A percentile compares a stretch with the other conserved stretches of the same genome.
Conservation (phyloP, 2,888 invertebrate species). For the Trissoscelio sp. region DNA sequence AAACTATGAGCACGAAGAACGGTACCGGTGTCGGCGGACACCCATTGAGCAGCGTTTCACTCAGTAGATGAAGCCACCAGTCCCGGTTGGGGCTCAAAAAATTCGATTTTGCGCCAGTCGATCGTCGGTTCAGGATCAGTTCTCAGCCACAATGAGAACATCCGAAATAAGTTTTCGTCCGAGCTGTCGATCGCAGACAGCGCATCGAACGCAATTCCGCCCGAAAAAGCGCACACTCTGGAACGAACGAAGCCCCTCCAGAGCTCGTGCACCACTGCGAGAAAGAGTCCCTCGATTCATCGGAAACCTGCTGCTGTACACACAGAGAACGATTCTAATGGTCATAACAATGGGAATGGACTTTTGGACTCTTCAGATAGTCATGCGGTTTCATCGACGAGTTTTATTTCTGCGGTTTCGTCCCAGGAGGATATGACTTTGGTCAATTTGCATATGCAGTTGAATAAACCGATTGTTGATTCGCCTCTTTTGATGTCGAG, state of each 20-base stretch:
- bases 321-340: slow-evolving; percentile 72
- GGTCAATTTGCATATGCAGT: slow-evolving; percentile 97
- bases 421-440: slow-evolving; percentile 96
- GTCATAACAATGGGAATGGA: slow-evolving; percentile 74
- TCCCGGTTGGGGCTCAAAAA: slow-evolving; percentile 86
- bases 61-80: no score
- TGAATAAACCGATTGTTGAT: slow-evolving; percentile 95
- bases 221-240: slow-evolving; percentile 81
- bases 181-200: slow-evolving; percentile 85
- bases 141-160: slow-evolving; percentile 81
- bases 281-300: slow-evolving; percentile 75
- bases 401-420: slow-evolving; percentile 95
- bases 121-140: slow-evolving; percentile 86
- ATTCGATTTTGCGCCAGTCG: slow-evolving; percentile 88
- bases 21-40: no score
- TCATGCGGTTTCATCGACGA: slow-evolving; percentile 92
- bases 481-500: slow-evolving; percentile 97
- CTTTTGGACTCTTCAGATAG: slow-evolving; percentile 88
- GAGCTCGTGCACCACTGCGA: slow-evolving; percentile 58
- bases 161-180: slow-evolving; percentile 85
- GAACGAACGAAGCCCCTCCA: slow-evolving; percentile 79
- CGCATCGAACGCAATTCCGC: slow-evolving; percentile 67
- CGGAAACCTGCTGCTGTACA: slow-evolving; percentile 69
- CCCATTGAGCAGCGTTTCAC: no score
- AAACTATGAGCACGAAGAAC: no score